phyloP scores from a whole-genome alignment of 2,888 invertebrate genomes.

The Teleogryllus oceanicus region DNA sequence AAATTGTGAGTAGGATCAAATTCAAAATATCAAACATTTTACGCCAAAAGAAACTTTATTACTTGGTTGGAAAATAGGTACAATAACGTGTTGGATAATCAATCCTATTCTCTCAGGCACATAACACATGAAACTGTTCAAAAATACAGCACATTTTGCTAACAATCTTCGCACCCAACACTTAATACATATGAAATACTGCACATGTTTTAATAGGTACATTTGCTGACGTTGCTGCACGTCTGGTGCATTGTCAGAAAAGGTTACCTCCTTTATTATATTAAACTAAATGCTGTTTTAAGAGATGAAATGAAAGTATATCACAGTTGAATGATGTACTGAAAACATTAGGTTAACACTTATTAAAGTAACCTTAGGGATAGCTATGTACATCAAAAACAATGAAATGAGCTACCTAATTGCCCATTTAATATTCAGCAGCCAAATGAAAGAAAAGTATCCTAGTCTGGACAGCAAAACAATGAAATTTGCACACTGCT shows the following conservation, averaged over 20 bases:
- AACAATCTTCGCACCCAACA: conserved; percentile 18
- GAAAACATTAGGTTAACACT: background rate
- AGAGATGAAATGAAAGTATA: conserved; percentile 8
- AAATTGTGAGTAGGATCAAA: too few species aligned
- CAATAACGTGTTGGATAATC: background rate
- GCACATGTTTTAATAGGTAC: conserved; percentile 7
- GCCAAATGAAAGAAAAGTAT: too few species aligned
- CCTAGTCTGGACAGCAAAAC: background rate
- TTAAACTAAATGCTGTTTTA: background rate
- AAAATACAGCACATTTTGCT: conserved; percentile 10
- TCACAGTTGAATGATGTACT: background rate
- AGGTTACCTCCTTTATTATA: background rate
- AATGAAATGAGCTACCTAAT: too few species aligned
- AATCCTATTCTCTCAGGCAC: conserved; percentile 8
- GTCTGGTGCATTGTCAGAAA: background rate
- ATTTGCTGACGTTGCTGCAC: background rate
- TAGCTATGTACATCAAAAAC: too few species aligned
- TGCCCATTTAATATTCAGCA: too few species aligned
- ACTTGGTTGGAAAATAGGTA: conserved; percentile 6
- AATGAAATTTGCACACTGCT: background rate
- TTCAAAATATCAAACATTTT: background rate
- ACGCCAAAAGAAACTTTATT: conserved; percentile 12
- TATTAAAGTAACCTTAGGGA: too few species aligned
- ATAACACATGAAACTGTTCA: background rate
- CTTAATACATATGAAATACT: conserved; percentile 3